These are phyloP conservation scores for Drosophila paranaensis DNA, from an alignment of 2,888 invertebrate genomes.

Conservation along the genomic window DNA sequence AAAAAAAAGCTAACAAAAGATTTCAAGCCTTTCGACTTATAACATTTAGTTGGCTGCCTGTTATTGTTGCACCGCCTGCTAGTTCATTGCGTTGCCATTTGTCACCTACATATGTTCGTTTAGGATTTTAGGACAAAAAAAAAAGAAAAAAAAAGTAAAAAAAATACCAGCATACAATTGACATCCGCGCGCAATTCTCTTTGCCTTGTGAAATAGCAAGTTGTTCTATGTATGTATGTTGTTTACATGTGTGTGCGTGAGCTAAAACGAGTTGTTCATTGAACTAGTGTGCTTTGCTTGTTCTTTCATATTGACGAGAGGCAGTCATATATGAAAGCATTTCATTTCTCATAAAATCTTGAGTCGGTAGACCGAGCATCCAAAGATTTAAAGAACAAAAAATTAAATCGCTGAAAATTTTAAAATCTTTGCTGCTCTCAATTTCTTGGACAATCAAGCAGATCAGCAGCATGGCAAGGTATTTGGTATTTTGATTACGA, in stretches of 20 bases:
- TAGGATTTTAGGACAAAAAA: constrained; percentile 13
- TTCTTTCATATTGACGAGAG: background rate
- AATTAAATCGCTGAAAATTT: background rate
- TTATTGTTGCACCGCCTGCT: constrained; percentile 34
- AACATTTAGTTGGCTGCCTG: constrained; percentile 18
- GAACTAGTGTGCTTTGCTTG: constrained; percentile 3
- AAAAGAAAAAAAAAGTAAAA: constrained; percentile 11
- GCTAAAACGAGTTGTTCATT: background rate
- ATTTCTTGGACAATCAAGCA: background rate
- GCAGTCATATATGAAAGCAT: background rate
- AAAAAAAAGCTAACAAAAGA: constrained; percentile 17
- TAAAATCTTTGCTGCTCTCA: background rate
- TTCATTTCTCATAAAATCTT: background rate
- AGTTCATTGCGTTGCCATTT: constrained; percentile 23
- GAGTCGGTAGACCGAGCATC: too few species aligned
- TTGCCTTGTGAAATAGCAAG: constrained; percentile 36
- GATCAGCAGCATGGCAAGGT: constrained; percentile 2
- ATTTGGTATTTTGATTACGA: constrained; percentile 19
- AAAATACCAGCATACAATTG: constrained; percentile 52
- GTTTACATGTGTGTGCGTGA: constrained; percentile 2
- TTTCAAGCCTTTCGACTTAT: constrained; percentile 7
- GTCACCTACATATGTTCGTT: constrained; percentile 27
- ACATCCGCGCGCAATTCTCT: constrained; percentile 48
- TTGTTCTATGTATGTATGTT: constrained; percentile 7
- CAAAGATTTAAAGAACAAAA: background rate